phyloP scores from a whole-genome alignment of 2,113 vertebrate species.

The Puffinus mauretanicus region DNA sequence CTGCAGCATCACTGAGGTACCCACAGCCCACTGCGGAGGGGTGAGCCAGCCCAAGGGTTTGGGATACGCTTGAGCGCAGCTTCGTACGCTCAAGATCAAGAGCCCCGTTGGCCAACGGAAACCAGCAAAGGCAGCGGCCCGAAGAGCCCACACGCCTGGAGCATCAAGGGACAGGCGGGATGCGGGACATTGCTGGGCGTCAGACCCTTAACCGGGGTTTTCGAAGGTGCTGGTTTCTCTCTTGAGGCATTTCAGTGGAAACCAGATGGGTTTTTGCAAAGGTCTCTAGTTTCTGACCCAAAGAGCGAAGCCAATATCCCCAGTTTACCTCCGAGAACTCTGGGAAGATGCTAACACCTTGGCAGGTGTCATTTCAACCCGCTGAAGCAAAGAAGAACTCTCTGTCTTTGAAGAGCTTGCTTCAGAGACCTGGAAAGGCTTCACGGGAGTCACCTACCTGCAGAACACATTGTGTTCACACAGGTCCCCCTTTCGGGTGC shows the following conservation, averaged over 20 bases:
- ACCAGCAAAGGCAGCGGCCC: fast-evolving
- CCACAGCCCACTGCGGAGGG: fast-evolving
- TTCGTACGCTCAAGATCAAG: fast-evolving
- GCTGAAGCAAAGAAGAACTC: background rate
- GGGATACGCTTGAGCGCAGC: background rate
- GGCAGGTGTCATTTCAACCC: background rate
- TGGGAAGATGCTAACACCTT: fast-evolving
- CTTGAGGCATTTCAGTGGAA: background rate
- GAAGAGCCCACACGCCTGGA: fast-evolving
- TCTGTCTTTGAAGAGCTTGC: background rate
- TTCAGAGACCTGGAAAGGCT: background rate
- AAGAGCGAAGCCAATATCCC: background rate
- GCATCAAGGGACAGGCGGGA: background rate
- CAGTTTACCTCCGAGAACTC: background rate
- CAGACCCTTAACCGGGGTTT: background rate
- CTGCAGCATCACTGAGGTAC: background rate
- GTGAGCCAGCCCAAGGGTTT: background rate
- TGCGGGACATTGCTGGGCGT: background rate
- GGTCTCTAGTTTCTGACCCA: background rate
- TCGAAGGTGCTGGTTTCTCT: background rate
- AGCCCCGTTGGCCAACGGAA: background rate
- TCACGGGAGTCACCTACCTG: background rate
- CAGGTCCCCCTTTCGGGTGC: background rate
- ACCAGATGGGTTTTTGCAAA: background rate
- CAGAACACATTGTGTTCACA: background rate